Evolutionary conservation across 2,797 vertebrate species (phyloP), one percentile per base, ranked within the genome.

Genomic region (Enteromius paludinosus): DNA sequence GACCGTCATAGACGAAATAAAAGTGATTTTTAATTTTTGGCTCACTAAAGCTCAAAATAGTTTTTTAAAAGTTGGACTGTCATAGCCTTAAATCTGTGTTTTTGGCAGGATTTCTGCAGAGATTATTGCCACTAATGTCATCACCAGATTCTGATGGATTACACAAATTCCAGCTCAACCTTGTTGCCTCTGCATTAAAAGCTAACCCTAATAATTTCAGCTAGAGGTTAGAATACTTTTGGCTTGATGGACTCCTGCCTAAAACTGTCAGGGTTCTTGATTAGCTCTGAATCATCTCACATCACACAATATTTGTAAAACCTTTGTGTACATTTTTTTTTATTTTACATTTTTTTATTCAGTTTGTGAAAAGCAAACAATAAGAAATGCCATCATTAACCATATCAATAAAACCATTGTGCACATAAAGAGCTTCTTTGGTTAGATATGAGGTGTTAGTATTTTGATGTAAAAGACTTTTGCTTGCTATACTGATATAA

Each of bases 91-190:
- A 83, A 84, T 82, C 82, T 59, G 17, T 86, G 41, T 65, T 73
- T 78, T 84, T 72, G 80, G 52, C 75, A 83, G 62, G 71, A 35
- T 61, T 65, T 78, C 12, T 3, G 3, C 25, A 41, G 11, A 52
- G 38, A 54, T 28, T 84, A 54, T 41, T 15, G 52, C 70, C 56
- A 70, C 20, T 74, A 69, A 56, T 85, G 79, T 70, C 75, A 85
- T 83, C 83, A 78, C 41, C 59, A 77, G 80, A 81, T 68, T 65
- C 68, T 73, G 68, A 61, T 45, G 85, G 71, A 87, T 79, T 82
- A 84, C 47, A 62, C 35, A 84, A 73, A 84, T 85, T 73, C 54
- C 77, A 38, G 52, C 17, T 56, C 77, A 74, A 54, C 43, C 38
- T 66, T 35, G 17, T 71, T 38, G 64, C 68, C 74, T 79, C 25